Percentiles rank a stretch among this genome's conserved stretches.
Evolutionary conservation across 92 coral and sea anemone species (phyloP).

Genomic region (Porites cylindrica): DNA sequence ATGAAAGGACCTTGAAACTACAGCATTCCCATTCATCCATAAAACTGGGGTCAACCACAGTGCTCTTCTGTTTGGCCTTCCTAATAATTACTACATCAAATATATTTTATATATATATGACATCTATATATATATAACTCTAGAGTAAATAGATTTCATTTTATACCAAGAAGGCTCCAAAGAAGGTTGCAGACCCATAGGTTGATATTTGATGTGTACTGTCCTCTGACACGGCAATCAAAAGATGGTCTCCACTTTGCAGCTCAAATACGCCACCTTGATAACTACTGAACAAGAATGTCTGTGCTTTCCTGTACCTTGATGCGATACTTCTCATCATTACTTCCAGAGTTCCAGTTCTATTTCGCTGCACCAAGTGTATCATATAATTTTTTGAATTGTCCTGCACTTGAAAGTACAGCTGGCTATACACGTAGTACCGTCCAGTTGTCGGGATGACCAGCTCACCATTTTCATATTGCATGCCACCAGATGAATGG

Average conservation of each 20-base stretch:
- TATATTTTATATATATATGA: no score
- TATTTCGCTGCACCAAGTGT: slow-evolving; percentile 78
- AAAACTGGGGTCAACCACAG: no score
- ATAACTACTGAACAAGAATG: slow-evolving; percentile 82
- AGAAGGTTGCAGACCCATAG: slow-evolving; percentile 87
- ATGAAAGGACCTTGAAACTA: no score
- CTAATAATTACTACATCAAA: no score
- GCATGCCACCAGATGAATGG: slow-evolving; percentile 84
- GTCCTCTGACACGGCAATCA: slow-evolving; percentile 80
- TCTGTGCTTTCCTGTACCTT: slow-evolving; percentile 66
- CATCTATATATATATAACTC: neutral
- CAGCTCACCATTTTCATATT: slow-evolving; percentile 75
- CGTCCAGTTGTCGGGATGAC: slow-evolving; percentile 75
- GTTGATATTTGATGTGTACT: slow-evolving; percentile 47
- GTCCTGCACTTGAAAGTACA: slow-evolving; percentile 80
- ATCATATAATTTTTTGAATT: slow-evolving; percentile 59
- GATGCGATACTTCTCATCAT: slow-evolving; percentile 88
- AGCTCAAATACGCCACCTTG: slow-evolving; percentile 89
- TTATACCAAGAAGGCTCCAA: slow-evolving; percentile 89
- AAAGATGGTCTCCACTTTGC: slow-evolving; percentile 63
- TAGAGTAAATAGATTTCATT: neutral
- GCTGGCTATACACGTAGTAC: slow-evolving; percentile 87
- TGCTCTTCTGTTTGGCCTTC: no score
- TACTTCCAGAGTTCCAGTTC: slow-evolving; percentile 64
- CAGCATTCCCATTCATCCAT: no score